phyloP scores from a whole-genome alignment of 2,888 invertebrate genomes.

The Tetrapedia diversipes region DNA sequence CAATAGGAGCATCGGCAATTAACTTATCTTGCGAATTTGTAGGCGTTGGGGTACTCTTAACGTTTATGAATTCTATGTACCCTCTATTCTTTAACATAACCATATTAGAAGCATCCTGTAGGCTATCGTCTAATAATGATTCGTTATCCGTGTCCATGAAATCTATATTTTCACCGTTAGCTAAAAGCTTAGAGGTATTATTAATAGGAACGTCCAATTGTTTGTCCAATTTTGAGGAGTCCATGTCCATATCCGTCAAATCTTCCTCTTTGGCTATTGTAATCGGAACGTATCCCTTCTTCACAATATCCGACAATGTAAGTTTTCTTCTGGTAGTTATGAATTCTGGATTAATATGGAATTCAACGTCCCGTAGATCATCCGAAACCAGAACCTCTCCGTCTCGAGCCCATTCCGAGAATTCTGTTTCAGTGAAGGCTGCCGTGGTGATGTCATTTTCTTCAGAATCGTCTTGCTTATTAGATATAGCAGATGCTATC shows the following conservation, averaged over 20 bases:
- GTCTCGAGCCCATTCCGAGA: slow-evolving; percentile 95
- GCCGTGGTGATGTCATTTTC: slow-evolving; percentile 88
- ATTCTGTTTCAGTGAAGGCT: slow-evolving; percentile 92
- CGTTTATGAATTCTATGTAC: slow-evolving; percentile 87
- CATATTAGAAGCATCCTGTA: slow-evolving; percentile 84
- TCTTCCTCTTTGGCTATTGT: slow-evolving; percentile 80
- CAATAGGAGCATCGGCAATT: slow-evolving; percentile 75
- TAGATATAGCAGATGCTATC: slow-evolving; percentile 72
- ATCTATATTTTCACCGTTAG: slow-evolving; percentile 91
- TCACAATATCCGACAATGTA: slow-evolving; percentile 36
- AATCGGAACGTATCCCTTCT: slow-evolving; percentile 41
- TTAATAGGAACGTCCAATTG: slow-evolving; percentile 68
- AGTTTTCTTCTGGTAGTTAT: slow-evolving; percentile 74
- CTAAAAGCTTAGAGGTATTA: slow-evolving; percentile 77
- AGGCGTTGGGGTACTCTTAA: slow-evolving; percentile 61
- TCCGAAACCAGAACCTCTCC: slow-evolving; percentile 88
- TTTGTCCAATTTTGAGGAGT: slow-evolving; percentile 75
- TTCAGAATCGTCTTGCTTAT: slow-evolving; percentile 85
- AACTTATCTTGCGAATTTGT: slow-evolving; percentile 4
- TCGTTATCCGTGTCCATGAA: slow-evolving; percentile 94
- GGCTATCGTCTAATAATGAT: slow-evolving; percentile 88
- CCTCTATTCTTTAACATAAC: slow-evolving; percentile 86
- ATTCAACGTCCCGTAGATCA: slow-evolving; percentile 88
- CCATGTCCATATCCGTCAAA: slow-evolving; percentile 79
- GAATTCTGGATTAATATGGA: slow-evolving; percentile 84